phyloP scores from a whole-genome alignment of 2,888 invertebrate genomes.

The Slavum lentiscoides region DNA sequence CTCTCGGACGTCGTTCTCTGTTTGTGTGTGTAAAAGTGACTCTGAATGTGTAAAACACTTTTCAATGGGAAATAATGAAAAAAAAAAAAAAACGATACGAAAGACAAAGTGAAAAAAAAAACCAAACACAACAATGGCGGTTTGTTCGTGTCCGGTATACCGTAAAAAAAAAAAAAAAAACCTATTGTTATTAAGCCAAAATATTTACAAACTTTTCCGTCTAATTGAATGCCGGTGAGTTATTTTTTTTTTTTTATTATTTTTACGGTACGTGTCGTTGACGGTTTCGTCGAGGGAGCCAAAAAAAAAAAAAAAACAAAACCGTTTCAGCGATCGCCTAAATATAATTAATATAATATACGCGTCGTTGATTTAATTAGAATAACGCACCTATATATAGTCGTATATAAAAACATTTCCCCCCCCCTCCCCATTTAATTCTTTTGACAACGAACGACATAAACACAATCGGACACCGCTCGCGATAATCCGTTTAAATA shows the following conservation, averaged over 20 bases:
- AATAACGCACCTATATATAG: too few species aligned
- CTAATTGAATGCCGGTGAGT: constrained; percentile 52
- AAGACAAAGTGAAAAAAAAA: constrained; percentile 41
- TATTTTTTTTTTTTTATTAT: background rate
- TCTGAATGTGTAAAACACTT: constrained; percentile 48
- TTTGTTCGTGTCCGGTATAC: constrained; percentile 53
- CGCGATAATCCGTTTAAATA: too few species aligned
- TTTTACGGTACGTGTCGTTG: constrained; percentile 51
- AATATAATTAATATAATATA: background rate
- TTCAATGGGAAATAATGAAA: too few species aligned
- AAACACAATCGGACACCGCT: too few species aligned
- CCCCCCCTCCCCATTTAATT: too few species aligned
- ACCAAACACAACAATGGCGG: constrained; percentile 43
- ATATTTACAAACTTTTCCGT: constrained; percentile 51
- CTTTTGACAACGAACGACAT: too few species aligned
- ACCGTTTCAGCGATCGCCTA: constrained; percentile 9
- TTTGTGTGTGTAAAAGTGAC: constrained; percentile 29
- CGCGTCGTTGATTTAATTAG: constrained; percentile 39
- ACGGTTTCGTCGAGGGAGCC: constrained; percentile 49
- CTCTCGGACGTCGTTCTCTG: constrained; percentile 35
- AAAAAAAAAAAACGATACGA: constrained; percentile 39
- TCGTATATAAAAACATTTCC: too few species aligned
- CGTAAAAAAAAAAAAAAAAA: constrained; percentile 42
- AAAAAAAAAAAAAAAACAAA: constrained; percentile 9
- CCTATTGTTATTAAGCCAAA: constrained; percentile 53